Base-by-base conservation (phyloP, 2,113 vertebrate genomes). In the Pedionomus torquatus region DNA sequence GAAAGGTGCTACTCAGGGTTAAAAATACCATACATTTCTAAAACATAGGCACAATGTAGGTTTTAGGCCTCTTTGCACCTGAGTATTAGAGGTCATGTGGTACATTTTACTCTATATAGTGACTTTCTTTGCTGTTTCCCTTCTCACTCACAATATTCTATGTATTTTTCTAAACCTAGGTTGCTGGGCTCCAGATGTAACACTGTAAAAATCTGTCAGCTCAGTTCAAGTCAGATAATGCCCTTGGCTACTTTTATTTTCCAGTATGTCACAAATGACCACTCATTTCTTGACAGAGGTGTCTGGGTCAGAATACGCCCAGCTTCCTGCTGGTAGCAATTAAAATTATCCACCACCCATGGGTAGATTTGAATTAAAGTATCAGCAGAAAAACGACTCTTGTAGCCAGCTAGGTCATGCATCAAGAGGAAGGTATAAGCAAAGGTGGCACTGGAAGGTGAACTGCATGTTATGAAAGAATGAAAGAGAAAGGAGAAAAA, bases 251-350 rank as follows among this genome's bases (percentile, higher is more conserved):
- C 96, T 90, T 91, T 76, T 95, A 74, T 93, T 94, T 94, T 92
- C 66, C 61, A 94, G 65, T 72, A 63, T 95, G 95, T 97, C 92
- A 97, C 70, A 95, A 89, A 89, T 91, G 91, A 91, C 97, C 92
- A 79, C 63, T 96, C 83, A 76, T 93, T 95, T 91, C 83, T 93
- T 95, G 96, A 97, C 94, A 95, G 93, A 88, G 87, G 96, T 94
- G 91, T 95, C 93, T 88, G 63, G 83, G 83, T 94, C 33, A 0
- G 81, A 97, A 94, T 88, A 91, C 0, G 1, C 75, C 89, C 91
- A 95, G 79, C 51, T 94, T 93, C 93, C 95, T 94, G 93, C 94
- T 95, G 93, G 93, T 86, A 91, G 89, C 95, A 95, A 97, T 95
- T 97, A 97, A 95, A 95, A 91, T 92, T 93, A 91, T 77, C 51